Evolutionary conservation across 2,113 vertebrate genomes (phyloP), one percentile per base, ranked within the genome.

Genomic region (Xiphias gladius): DNA sequence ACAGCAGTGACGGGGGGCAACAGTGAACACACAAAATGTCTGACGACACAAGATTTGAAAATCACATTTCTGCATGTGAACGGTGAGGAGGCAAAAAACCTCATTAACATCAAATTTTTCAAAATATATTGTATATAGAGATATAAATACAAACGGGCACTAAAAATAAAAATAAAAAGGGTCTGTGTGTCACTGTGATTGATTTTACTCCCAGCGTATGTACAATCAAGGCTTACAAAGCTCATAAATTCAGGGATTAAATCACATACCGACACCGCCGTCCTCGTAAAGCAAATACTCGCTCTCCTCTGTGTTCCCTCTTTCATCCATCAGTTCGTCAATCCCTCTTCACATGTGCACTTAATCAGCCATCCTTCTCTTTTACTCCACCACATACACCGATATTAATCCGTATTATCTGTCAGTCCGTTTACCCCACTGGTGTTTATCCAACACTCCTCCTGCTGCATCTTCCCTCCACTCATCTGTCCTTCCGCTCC

Each of bases 151-250:
- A 92, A 84, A 87, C 88, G 87, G 59, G 72, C 43, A 59, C 73
- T 87, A 86, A 79, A 91, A 70, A 74, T 17, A 86, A 24, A 35
- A 82, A 61, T 52, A 78, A 85, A 86, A 75, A 85, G 50, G 20
- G 76, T 52, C 26, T 19, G 64, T 72, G 78, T 43, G 50, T 58
- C n/a, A 64, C 48, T 14, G 62, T 77, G 88, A 46, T 50, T 3
- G 17, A 37, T 48, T 82, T 52, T 3, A 20, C 69, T 58, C 80
- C 88, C 83, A 71, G 69, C 63, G 28, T 90, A 65, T 91, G 73
- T 91, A 91, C 88, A 91, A 24, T 77, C 43, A 73, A 82, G 64
- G 88, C 88, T 93, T 91, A 92, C 82, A 73, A 92, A 92, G 87
- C 91, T 92, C 80, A 79, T 83, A 88, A 76, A 79, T 26, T 77